Evolutionary conservation across 2,797 vertebrate species (phyloP).

Genomic region (Hafferia zeledoni): DNA sequence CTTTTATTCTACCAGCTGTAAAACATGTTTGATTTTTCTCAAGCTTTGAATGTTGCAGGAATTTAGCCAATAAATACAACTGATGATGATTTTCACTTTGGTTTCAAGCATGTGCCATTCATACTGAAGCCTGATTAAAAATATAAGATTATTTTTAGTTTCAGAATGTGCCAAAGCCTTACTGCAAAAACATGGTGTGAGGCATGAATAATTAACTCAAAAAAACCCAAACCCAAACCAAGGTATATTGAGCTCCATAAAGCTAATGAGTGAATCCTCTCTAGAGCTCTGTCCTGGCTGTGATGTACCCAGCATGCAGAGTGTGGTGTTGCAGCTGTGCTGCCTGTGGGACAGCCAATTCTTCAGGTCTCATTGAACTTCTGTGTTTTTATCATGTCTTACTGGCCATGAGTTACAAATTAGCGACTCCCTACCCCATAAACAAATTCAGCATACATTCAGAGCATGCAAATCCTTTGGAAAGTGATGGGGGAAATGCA

Average conservation of each 20-base stretch:
- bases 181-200: background rate
- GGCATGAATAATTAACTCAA: background rate
- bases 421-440: background rate
- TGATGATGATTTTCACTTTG: constrained; percentile 65
- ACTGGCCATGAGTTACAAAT: background rate
- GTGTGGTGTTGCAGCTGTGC: background rate
- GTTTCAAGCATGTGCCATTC: constrained; percentile 81
- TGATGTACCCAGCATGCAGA: fast-evolving
- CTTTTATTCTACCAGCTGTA: constrained; percentile 44
- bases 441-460: background rate
- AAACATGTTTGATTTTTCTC: constrained; percentile 53
- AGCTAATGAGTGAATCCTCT: background rate
- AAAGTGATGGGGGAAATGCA: fast-evolving
- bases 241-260: background rate
- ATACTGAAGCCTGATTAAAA: constrained; percentile 66
- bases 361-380: background rate
- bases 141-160: constrained; percentile 56
- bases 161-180: background rate
- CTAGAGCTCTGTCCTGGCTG: background rate
- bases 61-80: constrained; percentile 59
- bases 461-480: background rate
- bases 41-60: constrained; percentile 32
- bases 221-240: background rate
- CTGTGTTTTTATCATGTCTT: background rate
- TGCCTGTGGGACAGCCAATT: background rate